Base-by-base conservation (phyloP, 2,113 vertebrate species). In the Thymallus thymallus region DNA sequence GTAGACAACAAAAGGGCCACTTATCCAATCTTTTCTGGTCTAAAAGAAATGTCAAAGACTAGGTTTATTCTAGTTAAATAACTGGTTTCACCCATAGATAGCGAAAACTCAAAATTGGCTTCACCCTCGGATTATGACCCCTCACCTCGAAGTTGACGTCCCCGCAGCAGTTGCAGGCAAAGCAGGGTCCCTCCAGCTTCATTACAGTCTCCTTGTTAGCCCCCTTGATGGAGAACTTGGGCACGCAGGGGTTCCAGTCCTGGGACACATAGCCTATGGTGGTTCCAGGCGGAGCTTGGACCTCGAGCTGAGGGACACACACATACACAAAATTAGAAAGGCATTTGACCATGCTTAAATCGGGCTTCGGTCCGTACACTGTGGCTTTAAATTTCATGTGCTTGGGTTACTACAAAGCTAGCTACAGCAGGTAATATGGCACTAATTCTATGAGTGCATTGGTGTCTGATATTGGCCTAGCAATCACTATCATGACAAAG, bases 131-230 rank as follows among this genome's bases (percentile, higher is more conserved):
- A n/a, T 3, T 63, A 46, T 48, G 3, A 3, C 23, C 7, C 45
- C 24, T 76, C 83, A 97, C 96, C 94, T 97, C 94, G 76, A 97
- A 97, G 86, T 94, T 94, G 80, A 96, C 89, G 3, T 97, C 96
- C 6, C 93, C 92, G 14, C 95, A 95, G 82, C 95, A 97, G 86
- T 93, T 94, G 74, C 94, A 96, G 70, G 94, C 93, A 6, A 93
- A 92, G 85, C 94, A 97, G 51, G 96, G 96, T 3, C 96, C 96
- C 55, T 94, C 87, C 64, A 97, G 86, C 23, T 87, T 93, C 74
- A 97, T 78, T 18, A 96, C 0, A 0, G 94, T 94, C 78, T 94
- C 91, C 70, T 91, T 93, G 68, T 94, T 93, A 0, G 94, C 80
- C 0, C 91, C 92, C 76, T 94, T 93, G 83, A 97, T 94, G 77